Conservation (phyloP, 2,888 invertebrate genomes). For the Chalcis sispes region DNA sequence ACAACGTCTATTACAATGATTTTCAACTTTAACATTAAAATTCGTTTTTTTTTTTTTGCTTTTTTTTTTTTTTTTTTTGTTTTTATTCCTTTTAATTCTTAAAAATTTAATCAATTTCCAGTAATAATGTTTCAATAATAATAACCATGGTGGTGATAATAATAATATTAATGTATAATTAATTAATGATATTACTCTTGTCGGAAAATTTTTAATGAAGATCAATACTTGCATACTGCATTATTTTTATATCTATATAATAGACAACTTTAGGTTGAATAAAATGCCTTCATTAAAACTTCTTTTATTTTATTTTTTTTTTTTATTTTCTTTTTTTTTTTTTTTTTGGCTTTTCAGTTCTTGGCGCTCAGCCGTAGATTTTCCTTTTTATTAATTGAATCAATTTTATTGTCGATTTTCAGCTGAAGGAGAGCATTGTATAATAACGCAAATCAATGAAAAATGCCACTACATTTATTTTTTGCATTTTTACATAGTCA, state of each 20-base stretch:
- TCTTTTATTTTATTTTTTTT: too few relatives aligned
- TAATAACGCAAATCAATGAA: conserved; percentile 39
- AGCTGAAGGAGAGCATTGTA: background rate
- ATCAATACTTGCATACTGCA: conserved; percentile 59
- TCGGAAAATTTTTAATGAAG: conserved; percentile 28
- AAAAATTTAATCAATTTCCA: conserved; percentile 15
- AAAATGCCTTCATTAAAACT: background rate
- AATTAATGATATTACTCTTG: conserved; percentile 26
- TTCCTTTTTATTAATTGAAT: background rate
- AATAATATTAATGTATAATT: conserved; percentile 22
- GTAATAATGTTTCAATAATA: background rate
- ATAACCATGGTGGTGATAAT: background rate
- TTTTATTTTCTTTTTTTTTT: too few relatives aligned
- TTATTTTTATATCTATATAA: conserved; percentile 48
- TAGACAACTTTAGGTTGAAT: conserved; percentile 15
- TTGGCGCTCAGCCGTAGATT: background rate
- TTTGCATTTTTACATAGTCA: too few relatives aligned
- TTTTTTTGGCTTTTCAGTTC: conserved; percentile 21
- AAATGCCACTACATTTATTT: conserved; percentile 35
- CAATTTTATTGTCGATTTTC: conserved; percentile 3
- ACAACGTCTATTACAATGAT: conserved; percentile 64
- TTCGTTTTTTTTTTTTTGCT: conserved; percentile 40
- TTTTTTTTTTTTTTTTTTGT: conserved; percentile 37
- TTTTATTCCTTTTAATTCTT: conserved; percentile 21
- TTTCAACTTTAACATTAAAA: conserved; percentile 59